Evolutionary conservation across 2,113 vertebrate genomes (phyloP).

Genomic region (Centropristis striata): DNA sequence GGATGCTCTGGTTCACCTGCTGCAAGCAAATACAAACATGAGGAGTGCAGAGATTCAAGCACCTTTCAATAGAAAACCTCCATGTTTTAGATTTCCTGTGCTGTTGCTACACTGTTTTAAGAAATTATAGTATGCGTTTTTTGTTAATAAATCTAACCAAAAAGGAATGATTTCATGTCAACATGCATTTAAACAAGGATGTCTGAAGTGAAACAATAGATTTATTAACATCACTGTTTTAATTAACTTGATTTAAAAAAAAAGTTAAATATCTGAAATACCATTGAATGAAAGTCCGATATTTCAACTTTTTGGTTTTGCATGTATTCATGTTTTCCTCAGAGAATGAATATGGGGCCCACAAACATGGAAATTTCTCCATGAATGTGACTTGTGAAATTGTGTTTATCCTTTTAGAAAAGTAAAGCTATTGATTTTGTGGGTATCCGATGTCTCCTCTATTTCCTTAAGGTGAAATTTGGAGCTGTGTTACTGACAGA

Average conservation of each 20-base stretch:
- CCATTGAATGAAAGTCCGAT: neutral
- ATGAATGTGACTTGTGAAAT: constrained; percentile 47
- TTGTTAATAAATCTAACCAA: neutral
- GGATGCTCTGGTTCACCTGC: constrained; percentile 2
- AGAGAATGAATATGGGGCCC: constrained; percentile 10
- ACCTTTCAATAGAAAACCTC: neutral
- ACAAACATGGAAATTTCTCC: constrained; percentile 30
- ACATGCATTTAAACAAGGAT: neutral
- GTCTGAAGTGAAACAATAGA: neutral
- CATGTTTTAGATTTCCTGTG: neutral
- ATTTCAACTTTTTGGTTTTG: neutral
- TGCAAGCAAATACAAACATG: constrained; percentile 8
- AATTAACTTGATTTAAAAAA: too few species aligned
- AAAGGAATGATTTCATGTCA: neutral
- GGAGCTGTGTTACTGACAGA: constrained; percentile 53
- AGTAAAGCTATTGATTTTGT: constrained; percentile 76
- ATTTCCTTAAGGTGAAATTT: constrained; percentile 58
- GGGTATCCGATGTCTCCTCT: constrained; percentile 62
- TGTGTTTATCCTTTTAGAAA: constrained; percentile 58
- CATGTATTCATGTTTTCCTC: neutral
- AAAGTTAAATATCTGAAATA: constrained; percentile 5
- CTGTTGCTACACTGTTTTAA: neutral
- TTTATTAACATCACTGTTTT: neutral
- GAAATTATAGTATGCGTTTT: neutral
- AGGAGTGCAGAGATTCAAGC: neutral